A percentile compares a stretch with the other conserved stretches of the same genome.
phyloP scores from a whole-genome alignment of 2,888 invertebrate genomes.

The Idaea biselata region DNA sequence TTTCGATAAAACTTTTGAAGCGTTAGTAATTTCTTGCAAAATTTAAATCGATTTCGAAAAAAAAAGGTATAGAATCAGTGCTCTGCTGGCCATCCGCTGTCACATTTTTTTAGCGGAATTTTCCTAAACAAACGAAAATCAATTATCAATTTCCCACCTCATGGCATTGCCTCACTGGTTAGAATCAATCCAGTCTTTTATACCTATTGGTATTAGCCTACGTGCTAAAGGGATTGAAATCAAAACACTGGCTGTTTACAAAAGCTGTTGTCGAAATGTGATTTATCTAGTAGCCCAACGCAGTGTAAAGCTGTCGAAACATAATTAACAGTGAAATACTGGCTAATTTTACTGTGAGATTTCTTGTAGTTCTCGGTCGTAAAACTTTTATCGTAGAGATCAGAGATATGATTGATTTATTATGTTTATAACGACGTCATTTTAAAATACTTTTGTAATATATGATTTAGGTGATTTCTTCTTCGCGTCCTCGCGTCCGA shows the following conservation, averaged over 20 bases:
- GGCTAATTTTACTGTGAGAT: conserved; percentile 6
- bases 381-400: conserved; percentile 22
- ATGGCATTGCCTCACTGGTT: too few relatives aligned
- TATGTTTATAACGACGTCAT: conserved; percentile 18
- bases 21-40: too few relatives aligned
- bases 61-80: too few relatives aligned
- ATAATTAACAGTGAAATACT: conserved; percentile 19
- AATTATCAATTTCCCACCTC: too few relatives aligned
- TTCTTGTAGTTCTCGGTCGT: conserved; percentile 12
- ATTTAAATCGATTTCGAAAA: too few relatives aligned
- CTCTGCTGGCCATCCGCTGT: too few relatives aligned
- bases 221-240: background rate
- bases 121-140: too few relatives aligned
- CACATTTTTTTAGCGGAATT: too few relatives aligned
- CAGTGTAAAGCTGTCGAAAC: conserved; percentile 12
- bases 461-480: background rate
- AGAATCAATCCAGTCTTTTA: too few relatives aligned
- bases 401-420: conserved; percentile 27
- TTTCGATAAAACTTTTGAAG: too few relatives aligned
- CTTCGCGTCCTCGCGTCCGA: too few relatives aligned
- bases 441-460: background rate
- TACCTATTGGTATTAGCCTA: background rate
- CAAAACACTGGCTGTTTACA: background rate
- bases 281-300: conserved; percentile 4
- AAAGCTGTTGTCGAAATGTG: background rate